These are phyloP conservation scores for Ferrisia virgata DNA, from an alignment of 2,888 invertebrate genomes.

Conservation along the genomic window DNA sequence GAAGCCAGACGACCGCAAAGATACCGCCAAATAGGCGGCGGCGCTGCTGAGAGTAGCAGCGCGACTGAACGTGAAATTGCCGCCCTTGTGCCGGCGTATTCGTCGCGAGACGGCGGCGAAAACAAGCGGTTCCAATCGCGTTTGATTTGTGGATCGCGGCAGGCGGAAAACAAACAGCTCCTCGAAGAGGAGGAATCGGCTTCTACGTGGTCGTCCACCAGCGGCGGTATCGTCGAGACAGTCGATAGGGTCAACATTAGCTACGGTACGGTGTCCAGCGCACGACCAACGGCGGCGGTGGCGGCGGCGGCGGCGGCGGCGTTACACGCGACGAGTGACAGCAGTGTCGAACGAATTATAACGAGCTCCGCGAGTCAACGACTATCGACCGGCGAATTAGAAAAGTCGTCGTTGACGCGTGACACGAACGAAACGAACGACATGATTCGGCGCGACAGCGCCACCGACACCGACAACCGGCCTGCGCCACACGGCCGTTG, in stretches of 20 bases:
- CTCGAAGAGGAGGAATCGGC: not conserved
- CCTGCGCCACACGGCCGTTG: too few relatives aligned
- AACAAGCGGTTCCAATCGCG: too few relatives aligned
- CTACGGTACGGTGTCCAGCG: too few relatives aligned
- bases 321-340: not conserved
- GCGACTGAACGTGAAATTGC: not conserved
- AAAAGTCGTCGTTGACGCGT: not conserved
- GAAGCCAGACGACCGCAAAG: conserved; percentile 50
- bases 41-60: too few relatives aligned
- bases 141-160: too few relatives aligned
- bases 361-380: not conserved
- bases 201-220: not conserved
- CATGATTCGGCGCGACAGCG: not conserved
- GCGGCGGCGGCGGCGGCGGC: conserved; percentile 45
- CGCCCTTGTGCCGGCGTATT: not conserved
- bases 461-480: not conserved
- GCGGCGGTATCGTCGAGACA: not conserved
- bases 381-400: not conserved
- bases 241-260: too few relatives aligned
- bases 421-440: not conserved
- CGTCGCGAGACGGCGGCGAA: too few relatives aligned
- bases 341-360: not conserved
- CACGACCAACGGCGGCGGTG: conserved; percentile 46
- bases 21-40: not conserved
- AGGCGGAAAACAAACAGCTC: not conserved